Base-by-base conservation (phyloP, 2,113 vertebrate species). In the Perca flavescens region DNA sequence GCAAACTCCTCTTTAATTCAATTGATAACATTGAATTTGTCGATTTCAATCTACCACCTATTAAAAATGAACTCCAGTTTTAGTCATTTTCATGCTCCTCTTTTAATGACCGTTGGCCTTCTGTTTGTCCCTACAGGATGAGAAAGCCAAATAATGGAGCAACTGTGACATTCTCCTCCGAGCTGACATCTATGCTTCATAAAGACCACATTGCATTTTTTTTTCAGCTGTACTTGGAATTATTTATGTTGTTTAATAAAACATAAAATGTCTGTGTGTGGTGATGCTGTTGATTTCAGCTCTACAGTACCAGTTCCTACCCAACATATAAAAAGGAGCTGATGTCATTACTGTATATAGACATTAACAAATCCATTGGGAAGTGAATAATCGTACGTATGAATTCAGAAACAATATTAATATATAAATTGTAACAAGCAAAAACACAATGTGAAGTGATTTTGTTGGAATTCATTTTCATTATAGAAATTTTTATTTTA, bases 111-210 rank as follows among this genome's bases (percentile, higher is more conserved):
- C 3, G 9, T 11, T 40, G 62, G 0, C 10, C 34, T 49, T 56
- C 25, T 52, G 43, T 83, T 71, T 85, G 52, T 82, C 57, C 85
- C 57, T 71, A 10, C 88, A 95, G 95, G 86, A 84, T 14, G 93
- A 95, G 66, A 94, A 89, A 36, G 12, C 34, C 19, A 84, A 79
- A 82, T 91, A 62, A 73, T 14, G 68, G 72, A 70, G 49, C 34
- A 7, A 4, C 60, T 16, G 1, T 1, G 47, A 60, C 6, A 3
- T 6, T 28, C 19, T 52, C 21, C 21, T 53, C 5, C 21, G 50
- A 56, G 17, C 36, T 7, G 31, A 62, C 49, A 3, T 34, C 64
- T 53, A 9, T 2, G 36, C 65, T 0, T 8, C 5, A 9, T 9
- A 0, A 49, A 66, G 53, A 68, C 13, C 40, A 54, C 8, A 2